These are phyloP conservation scores for Aphidius gifuensis DNA, from an alignment of 1,140 invertebrate species.

Conservation along the genomic window DNA sequence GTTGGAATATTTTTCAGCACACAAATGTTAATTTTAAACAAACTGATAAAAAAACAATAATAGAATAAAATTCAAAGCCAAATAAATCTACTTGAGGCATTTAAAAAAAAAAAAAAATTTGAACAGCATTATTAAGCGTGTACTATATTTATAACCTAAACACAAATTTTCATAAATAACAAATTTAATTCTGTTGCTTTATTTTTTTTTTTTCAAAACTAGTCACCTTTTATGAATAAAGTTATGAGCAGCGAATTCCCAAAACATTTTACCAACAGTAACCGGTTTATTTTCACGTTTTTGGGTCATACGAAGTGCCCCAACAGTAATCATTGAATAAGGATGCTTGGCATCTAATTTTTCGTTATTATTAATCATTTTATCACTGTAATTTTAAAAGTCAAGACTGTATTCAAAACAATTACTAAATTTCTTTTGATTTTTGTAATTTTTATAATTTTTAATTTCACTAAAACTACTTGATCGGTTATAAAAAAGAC, in stretches of 20 bases:
- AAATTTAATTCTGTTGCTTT: too few species aligned
- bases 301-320: constrained; percentile 39
- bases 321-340: constrained; percentile 34
- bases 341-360: constrained; percentile 39
- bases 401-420: background rate
- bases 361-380: constrained; percentile 39
- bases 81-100: too few species aligned
- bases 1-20: too few species aligned
- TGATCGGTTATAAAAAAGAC: background rate
- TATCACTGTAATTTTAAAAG: constrained; percentile 25
- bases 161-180: too few species aligned
- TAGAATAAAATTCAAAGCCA: too few species aligned
- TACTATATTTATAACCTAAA: too few species aligned
- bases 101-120: too few species aligned
- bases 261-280: constrained; percentile 40
- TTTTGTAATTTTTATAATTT: background rate
- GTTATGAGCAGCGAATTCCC: constrained; percentile 44
- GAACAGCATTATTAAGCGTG: too few species aligned
- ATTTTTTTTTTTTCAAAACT: too few species aligned
- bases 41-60: too few species aligned
- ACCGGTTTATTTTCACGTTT: constrained; percentile 37
- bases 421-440: background rate
- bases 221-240: constrained; percentile 41
- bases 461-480: background rate
- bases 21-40: too few species aligned